Evolutionary conservation across 2,888 invertebrate genomes (phyloP).

Genomic region (Formica aserva): DNA sequence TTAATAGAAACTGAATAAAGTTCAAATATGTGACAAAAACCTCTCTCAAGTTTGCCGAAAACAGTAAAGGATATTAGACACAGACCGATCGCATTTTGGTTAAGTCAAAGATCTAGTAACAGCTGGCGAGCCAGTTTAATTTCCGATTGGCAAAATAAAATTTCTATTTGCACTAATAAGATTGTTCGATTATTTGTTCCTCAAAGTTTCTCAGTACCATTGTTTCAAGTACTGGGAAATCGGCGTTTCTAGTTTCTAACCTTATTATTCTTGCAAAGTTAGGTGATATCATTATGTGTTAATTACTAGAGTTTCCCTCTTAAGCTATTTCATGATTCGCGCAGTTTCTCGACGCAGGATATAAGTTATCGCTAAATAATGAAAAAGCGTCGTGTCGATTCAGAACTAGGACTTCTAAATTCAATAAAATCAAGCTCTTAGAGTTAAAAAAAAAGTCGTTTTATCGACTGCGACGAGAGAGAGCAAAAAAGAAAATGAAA

Average conservation of each 20-base stretch:
- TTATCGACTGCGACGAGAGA: not conserved
- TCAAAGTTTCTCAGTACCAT: conserved; percentile 29
- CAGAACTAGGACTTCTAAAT: not conserved
- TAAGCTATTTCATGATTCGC: not conserved
- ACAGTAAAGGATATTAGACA: conserved; percentile 75
- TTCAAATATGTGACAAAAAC: not conserved
- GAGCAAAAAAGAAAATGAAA: not conserved
- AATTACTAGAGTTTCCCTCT: conserved; percentile 20
- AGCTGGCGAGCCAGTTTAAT: conserved; percentile 32
- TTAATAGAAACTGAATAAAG: not conserved
- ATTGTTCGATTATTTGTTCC: conserved; percentile 52
- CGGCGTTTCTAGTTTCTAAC: not conserved
- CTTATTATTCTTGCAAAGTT: conserved; percentile 16
- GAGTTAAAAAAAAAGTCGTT: conserved; percentile 4
- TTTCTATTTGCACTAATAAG: conserved; percentile 44
- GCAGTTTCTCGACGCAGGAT: not conserved
- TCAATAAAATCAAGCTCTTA: not conserved
- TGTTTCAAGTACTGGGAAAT: not conserved
- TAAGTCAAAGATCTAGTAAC: conserved; percentile 79
- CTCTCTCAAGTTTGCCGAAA: not conserved
- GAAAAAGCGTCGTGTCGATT: not conserved
- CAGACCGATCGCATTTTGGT: conserved; percentile 87
- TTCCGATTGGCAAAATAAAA: conserved; percentile 10
- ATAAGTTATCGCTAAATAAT: not conserved
- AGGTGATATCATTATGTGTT: conserved; percentile 35